A percentile compares a stretch with the other conserved stretches of the same genome.
Evolutionary conservation across 2,797 vertebrate genomes (phyloP).

Genomic region (Fratercula arctica): DNA sequence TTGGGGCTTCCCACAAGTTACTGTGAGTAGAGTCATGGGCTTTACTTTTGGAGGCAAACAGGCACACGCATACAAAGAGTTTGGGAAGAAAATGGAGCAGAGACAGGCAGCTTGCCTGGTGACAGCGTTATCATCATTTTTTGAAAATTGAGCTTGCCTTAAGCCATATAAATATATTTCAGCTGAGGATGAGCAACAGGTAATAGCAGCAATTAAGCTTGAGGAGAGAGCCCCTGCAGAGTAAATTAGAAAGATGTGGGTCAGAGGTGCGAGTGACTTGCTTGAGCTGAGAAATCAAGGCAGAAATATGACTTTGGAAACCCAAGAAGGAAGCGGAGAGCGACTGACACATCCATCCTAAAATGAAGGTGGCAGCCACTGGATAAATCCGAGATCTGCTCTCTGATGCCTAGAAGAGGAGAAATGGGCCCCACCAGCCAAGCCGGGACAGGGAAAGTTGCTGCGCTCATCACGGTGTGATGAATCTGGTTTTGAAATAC

Average conservation of each 20-base stretch:
- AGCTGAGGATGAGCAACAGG: neutral
- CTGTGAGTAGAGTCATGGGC: neutral
- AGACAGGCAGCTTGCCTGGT: neutral
- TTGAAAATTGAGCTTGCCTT: neutral
- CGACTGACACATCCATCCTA: neutral
- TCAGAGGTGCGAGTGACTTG: constrained; percentile 6
- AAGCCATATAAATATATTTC: neutral
- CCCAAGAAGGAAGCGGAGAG: neutral
- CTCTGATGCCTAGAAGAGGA: neutral
- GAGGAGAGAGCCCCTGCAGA: neutral
- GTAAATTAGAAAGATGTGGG: neutral
- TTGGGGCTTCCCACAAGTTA: neutral
- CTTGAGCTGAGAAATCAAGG: constrained; percentile 10
- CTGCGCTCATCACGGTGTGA: neutral
- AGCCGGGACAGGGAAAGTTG: fast-evolving
- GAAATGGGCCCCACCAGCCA: neutral
- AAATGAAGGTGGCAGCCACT: neutral
- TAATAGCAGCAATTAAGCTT: neutral
- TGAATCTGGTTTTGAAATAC: neutral
- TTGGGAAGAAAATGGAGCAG: neutral
- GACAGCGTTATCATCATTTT: neutral
- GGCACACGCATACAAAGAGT: neutral
- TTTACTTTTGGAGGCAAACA: neutral
- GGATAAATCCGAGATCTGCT: neutral
- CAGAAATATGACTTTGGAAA: neutral